Conservation (phyloP, 2,113 vertebrate species). For the Melanotaenia duboulayi region DNA sequence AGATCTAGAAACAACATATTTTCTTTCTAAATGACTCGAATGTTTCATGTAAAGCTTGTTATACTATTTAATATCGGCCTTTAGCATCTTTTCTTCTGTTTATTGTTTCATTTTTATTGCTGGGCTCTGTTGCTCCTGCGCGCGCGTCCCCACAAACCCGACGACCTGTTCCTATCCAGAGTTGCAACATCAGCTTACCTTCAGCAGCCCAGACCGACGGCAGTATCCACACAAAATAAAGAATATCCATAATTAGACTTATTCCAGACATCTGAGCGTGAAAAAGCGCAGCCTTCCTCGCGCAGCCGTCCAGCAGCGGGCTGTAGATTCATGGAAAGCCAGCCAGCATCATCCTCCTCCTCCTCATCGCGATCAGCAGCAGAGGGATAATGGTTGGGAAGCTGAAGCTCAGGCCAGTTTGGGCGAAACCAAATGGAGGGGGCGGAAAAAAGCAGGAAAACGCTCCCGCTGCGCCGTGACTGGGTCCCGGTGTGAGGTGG, state of each 20-base stretch:
- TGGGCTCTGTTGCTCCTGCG: no score
- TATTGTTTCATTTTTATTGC: no score
- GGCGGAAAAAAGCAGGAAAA: not conserved
- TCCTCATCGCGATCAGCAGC: slow-evolving; percentile 27
- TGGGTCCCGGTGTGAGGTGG: no score
- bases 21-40: no score
- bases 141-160: no score
- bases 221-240: slow-evolving; percentile 76
- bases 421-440: slow-evolving; percentile 71
- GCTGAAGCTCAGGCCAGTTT: slow-evolving; percentile 53
- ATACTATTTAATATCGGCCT: no score
- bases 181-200: slow-evolving; percentile 69
- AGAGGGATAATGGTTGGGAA: slow-evolving; percentile 43
- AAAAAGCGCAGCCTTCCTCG: slow-evolving; percentile 60
- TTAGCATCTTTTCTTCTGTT: no score
- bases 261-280: slow-evolving; percentile 48
- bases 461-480: no score
- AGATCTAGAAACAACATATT: no score
- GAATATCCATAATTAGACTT: slow-evolving; percentile 67
- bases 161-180: no score
- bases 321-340: slow-evolving; percentile 52
- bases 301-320: slow-evolving; percentile 63
- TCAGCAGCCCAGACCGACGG: slow-evolving; percentile 76
- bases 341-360: slow-evolving; percentile 37
- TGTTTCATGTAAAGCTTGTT: no score